Percentiles rank a stretch among this genome's conserved stretches.
phyloP scores from a whole-genome alignment of 1,140 invertebrate genomes.

The Sesamia nonagrioides region DNA sequence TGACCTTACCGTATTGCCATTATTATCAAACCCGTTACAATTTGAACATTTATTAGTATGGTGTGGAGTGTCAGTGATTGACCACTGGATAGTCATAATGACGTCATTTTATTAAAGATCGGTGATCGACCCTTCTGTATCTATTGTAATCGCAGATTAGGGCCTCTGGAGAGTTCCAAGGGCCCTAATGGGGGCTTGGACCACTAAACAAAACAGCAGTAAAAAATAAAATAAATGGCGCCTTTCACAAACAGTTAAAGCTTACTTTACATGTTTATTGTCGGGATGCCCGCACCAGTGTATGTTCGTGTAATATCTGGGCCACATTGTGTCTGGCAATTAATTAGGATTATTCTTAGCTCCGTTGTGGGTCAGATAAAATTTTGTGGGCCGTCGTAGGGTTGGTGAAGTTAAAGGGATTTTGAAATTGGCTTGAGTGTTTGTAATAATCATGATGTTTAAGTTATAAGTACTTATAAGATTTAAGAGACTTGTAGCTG shows the following conservation, averaged over 20 bases:
- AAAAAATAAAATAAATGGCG: neutral
- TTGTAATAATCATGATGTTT: neutral
- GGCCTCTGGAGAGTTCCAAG: too few species aligned
- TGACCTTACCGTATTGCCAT: too few species aligned
- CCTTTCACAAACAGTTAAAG: slow-evolving; percentile 8
- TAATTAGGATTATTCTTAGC: slow-evolving; percentile 78
- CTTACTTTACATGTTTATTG: slow-evolving; percentile 33
- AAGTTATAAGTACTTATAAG: neutral
- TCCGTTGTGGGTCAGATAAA: slow-evolving; percentile 74
- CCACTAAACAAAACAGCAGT: too few species aligned
- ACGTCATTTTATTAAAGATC: too few species aligned
- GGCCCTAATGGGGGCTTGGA: too few species aligned
- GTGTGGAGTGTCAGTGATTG: too few species aligned
- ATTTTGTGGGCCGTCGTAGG: slow-evolving; percentile 67
- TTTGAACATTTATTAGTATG: too few species aligned
- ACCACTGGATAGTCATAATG: too few species aligned
- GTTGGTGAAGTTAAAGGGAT: slow-evolving; percentile 6
- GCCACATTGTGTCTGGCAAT: slow-evolving; percentile 75
- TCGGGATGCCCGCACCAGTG: slow-evolving; percentile 54
- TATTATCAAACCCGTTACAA: too few species aligned
- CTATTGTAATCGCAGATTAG: too few species aligned
- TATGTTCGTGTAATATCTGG: slow-evolving; percentile 66
- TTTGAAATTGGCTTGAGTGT: neutral
- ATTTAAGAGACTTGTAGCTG: neutral
- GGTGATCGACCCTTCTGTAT: too few species aligned